These are phyloP conservation scores for Sceliomorpha sp. DNA, from an alignment of 2,888 invertebrate species.

Conservation along the genomic window DNA sequence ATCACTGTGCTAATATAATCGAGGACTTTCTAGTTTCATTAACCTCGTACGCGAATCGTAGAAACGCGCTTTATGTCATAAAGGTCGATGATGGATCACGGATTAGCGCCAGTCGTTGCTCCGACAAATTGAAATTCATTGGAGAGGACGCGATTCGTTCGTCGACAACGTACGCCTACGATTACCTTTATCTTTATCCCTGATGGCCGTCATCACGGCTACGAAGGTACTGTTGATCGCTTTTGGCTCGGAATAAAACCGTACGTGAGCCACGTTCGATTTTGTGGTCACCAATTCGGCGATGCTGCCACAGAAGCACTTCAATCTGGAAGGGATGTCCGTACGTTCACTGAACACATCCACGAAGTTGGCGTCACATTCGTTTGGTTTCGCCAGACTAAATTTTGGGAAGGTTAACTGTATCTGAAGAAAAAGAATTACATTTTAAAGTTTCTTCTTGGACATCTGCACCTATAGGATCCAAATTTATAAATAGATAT, in stretches of 20 bases:
- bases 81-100: too few species aligned
- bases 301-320: constrained; percentile 92
- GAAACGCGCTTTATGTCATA: too few species aligned
- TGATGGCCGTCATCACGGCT: constrained; percentile 88
- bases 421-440: constrained; percentile 82
- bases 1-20: constrained; percentile 3
- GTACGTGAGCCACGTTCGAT: constrained; percentile 86
- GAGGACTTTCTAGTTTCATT: too few species aligned
- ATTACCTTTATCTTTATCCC: constrained; percentile 82
- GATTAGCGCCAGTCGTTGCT: too few species aligned
- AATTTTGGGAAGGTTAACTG: constrained; percentile 86
- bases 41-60: too few species aligned
- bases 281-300: constrained; percentile 88
- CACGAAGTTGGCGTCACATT: constrained; percentile 89
- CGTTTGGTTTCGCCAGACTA: constrained; percentile 86
- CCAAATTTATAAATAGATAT: too few species aligned
- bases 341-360: constrained; percentile 83
- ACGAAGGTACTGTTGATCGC: constrained; percentile 85
- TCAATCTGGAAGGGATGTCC: constrained; percentile 83
- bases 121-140: too few species aligned
- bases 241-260: constrained; percentile 86
- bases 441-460: too few species aligned
- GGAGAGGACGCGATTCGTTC: too few species aligned
- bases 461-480: too few species aligned
- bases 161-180: too few species aligned